Evolutionary conservation across 2,888 invertebrate species (phyloP), one percentile per base, ranked within the genome.

Genomic region (Andrena marginata): DNA sequence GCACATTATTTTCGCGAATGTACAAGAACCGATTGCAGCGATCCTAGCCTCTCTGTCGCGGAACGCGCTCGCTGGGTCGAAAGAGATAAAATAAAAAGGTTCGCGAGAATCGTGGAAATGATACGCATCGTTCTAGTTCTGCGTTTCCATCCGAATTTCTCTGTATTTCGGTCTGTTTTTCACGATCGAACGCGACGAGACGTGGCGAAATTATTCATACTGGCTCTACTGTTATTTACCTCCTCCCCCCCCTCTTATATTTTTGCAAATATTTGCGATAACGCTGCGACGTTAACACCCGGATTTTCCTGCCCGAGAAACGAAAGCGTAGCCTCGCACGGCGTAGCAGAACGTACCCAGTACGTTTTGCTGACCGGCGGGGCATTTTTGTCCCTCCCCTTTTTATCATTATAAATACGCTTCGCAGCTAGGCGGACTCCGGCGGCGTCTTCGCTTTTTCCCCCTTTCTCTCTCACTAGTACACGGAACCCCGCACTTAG

Each of bases 291-390:
- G 16, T 42, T 42, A 42, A 42, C 16, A 42, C 42, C 42, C 42
- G 42, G 42, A 42, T 16, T 42, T 42, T 42, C 42, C 16, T 42
- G 42, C 16, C 42, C 42, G 42, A 16, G 13, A 42, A 42, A 42
- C 42, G 42, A 42, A 5, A 42, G 42, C 42, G 42, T 42, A 42
- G 16, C 4, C 42, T 42, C 42, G 42, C 42, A 42, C 42, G 16
- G 42, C 42, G 16, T 42, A 16, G 16, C 42, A 60, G 86, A 92
- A 93, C 92, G 92, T 93, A 92, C 92, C 16, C 92, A 92, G 93
- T 92, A 93, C 92, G 92, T 92, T 90, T 90, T 85, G 84, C 85
- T 90, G 91, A 70, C 20, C 42, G 89, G 89, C 89, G 89, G 91
- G 92, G 90, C 91, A 92, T 54, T 54, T 29, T 49, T 8, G 33